phyloP scores from a whole-genome alignment of 2,888 invertebrate genomes.

The Xestia ashworthii region DNA sequence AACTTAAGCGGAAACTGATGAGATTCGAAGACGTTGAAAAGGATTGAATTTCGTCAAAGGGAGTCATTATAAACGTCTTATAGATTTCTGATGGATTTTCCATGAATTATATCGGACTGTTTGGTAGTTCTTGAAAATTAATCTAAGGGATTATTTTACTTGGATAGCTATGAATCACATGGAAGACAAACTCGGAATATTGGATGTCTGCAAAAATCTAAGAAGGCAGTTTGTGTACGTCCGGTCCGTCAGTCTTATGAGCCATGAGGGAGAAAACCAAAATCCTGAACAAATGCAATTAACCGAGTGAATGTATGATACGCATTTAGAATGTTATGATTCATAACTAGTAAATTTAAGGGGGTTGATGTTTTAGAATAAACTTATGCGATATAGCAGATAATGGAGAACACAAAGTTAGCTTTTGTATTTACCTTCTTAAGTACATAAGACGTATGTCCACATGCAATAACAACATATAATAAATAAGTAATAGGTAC shows the following conservation, averaged over 20 bases:
- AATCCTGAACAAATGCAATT: slow-evolving; percentile 1
- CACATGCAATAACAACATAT: slow-evolving; percentile 1
- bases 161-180: slow-evolving; percentile 65
- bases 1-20: slow-evolving; percentile 73
- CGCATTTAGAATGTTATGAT: background rate
- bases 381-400: background rate
- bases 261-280: background rate
- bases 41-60: slow-evolving; percentile 85
- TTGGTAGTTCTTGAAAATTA: slow-evolving; percentile 81
- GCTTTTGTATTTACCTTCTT: background rate
- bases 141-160: slow-evolving; percentile 85
- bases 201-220: slow-evolving; percentile 36
- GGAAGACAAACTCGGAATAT: slow-evolving; percentile 45
- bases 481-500: slow-evolving; percentile 1
- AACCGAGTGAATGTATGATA: background rate
- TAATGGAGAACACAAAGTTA: background rate
- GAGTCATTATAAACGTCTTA: slow-evolving; percentile 78
- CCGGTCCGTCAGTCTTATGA: background rate
- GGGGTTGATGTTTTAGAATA: background rate
- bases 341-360: background rate
- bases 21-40: slow-evolving; percentile 79
- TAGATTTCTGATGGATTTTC: slow-evolving; percentile 81
- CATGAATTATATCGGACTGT: slow-evolving; percentile 81
- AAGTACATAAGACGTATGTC: background rate
- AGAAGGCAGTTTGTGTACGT: background rate